Evolutionary conservation across 1,140 invertebrate species (phyloP).

Genomic region (Drosophila pectinifera): DNA sequence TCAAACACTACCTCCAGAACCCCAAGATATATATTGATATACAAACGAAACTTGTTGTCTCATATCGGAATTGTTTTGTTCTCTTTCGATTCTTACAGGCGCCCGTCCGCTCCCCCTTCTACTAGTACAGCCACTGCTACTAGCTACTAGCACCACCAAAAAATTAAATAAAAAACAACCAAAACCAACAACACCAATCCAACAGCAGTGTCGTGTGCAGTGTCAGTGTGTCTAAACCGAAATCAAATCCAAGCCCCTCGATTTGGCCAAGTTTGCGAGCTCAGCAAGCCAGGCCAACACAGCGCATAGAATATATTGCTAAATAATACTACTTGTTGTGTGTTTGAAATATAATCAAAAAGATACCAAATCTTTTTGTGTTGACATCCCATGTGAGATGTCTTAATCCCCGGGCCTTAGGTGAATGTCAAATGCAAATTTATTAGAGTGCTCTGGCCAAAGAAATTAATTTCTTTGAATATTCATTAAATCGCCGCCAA

Average conservation of each 20-base stretch:
- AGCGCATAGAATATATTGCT: conserved; percentile 45
- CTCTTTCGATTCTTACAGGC: conserved; percentile 80
- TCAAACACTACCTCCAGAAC: conserved; percentile 26
- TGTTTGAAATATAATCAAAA: conserved; percentile 50
- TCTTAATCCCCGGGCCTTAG: conserved; percentile 33
- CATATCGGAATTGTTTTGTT: conserved; percentile 76
- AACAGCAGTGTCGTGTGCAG: conserved; percentile 38
- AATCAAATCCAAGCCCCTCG: conserved; percentile 16
- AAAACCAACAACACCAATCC: conserved; percentile 12
- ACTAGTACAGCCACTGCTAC: conserved; percentile 28
- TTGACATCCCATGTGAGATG: conserved; percentile 33
- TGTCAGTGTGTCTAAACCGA: conserved; percentile 41
- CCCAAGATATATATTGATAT: conserved; percentile 46
- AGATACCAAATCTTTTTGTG: conserved; percentile 37
- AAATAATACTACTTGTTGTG: conserved; percentile 12
- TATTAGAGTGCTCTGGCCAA: conserved; percentile 40
- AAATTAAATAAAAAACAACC: conserved; percentile 3
- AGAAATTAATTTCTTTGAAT: conserved; percentile 39
- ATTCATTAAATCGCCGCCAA: conserved; percentile 21
- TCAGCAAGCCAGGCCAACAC: conserved; percentile 32
- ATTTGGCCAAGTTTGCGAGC: conserved; percentile 18
- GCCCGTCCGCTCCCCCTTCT: conserved; percentile 40
- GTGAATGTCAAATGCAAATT: conserved; percentile 45
- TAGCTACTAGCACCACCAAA: conserved; percentile 26
- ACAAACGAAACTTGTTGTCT: conserved; percentile 62